These are phyloP conservation scores for Lissocephala sabroskyi DNA, from an alignment of 2,888 invertebrate species.

Conservation along the genomic window DNA sequence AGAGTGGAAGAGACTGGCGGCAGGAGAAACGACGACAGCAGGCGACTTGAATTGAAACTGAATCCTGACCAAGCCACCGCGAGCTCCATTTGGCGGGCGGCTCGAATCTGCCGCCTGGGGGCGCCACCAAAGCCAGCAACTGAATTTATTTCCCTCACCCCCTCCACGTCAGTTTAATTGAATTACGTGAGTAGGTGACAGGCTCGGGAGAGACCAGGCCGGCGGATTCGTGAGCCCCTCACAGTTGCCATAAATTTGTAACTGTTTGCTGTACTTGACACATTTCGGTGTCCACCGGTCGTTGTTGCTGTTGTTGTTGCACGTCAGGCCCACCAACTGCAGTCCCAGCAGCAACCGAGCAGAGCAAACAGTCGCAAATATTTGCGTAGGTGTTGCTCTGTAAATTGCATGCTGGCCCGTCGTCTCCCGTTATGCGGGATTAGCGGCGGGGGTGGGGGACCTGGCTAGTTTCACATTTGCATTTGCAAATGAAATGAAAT, in stretches of 20 bases:
- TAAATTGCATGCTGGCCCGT: constrained; percentile 9
- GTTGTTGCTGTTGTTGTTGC: constrained; percentile 12
- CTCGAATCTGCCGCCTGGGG: constrained; percentile 3
- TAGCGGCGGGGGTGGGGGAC: too few species aligned
- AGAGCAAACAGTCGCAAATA: constrained; percentile 24
- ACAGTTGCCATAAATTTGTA: constrained; percentile 55
- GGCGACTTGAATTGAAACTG: constrained; percentile 13
- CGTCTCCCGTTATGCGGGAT: too few species aligned
- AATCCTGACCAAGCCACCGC: constrained; percentile 15
- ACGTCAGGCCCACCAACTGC: neutral
- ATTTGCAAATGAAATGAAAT: too few species aligned
- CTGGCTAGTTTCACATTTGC: too few species aligned
- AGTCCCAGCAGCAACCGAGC: constrained; percentile 7
- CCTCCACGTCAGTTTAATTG: constrained; percentile 60
- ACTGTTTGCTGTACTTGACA: constrained; percentile 60
- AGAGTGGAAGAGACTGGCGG: too few species aligned
- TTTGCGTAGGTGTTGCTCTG: constrained; percentile 47
- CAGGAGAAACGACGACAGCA: neutral
- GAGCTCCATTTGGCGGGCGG: constrained; percentile 50
- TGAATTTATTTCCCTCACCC: constrained; percentile 37
- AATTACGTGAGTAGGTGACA: constrained; percentile 37
- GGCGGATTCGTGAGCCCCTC: constrained; percentile 1
- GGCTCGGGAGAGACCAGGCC: constrained; percentile 11
- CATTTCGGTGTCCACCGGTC: constrained; percentile 36
- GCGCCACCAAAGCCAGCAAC: constrained; percentile 32